These are phyloP conservation scores for Coleophora deauratella DNA, from an alignment of 2,888 invertebrate species.

Conservation along the genomic window DNA sequence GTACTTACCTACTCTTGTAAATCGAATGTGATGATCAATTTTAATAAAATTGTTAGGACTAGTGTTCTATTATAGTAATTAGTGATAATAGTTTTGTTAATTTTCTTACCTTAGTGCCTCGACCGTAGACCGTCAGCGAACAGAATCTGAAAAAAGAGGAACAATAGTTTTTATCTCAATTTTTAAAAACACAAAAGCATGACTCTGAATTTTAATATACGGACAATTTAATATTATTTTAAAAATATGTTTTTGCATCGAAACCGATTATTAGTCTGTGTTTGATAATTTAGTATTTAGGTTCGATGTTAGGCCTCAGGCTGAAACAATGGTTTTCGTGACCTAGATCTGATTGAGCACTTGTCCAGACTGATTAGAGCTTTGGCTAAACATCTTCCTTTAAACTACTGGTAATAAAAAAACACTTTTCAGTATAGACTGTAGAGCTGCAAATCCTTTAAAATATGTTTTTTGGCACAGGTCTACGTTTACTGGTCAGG, in stretches of 20 bases:
- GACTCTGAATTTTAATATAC: conserved; percentile 24
- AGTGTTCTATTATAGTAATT: too few species aligned
- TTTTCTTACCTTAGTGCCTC: conserved; percentile 32
- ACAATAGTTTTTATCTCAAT: conserved; percentile 12
- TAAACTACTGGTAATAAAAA: too few species aligned
- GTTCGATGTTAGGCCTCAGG: conserved; percentile 55
- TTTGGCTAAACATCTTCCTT: conserved; percentile 1
- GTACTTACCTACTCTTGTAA: too few species aligned
- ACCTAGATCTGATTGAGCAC: conserved; percentile 62
- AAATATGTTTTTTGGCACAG: too few species aligned
- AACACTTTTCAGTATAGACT: too few species aligned
- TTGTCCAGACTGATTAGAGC: conserved; percentile 33
- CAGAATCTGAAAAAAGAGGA: conserved; percentile 31
- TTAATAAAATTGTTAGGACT: too few species aligned
- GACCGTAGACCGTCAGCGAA: conserved; percentile 13
- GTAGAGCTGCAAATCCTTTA: too few species aligned
- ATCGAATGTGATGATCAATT: too few species aligned
- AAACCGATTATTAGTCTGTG: conserved; percentile 54
- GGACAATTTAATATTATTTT: conserved; percentile 42
- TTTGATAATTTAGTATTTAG: conserved; percentile 66
- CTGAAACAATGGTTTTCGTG: conserved; percentile 64
- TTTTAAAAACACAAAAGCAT: conserved; percentile 22
- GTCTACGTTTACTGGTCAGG: conserved; percentile 22
- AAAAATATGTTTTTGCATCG: conserved; percentile 38
- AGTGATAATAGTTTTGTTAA: background rate